A percentile compares a stretch with the other conserved stretches of the same genome.
Conservation (phyloP, 2,888 invertebrate genomes). For the Gymnosoma rotundatum region DNA sequence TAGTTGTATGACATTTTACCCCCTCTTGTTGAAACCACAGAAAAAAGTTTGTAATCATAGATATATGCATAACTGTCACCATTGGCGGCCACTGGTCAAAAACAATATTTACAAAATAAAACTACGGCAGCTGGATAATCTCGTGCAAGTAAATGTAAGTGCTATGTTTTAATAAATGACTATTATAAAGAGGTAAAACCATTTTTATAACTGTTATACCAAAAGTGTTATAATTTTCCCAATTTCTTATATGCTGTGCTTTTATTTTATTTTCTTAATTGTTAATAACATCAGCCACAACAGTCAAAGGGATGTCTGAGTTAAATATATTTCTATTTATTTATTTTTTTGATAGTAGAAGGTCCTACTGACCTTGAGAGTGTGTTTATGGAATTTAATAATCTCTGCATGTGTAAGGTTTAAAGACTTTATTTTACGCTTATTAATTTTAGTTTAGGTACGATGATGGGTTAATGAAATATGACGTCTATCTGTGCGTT, state of each 20-base stretch:
- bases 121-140: too few species aligned
- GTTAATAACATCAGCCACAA: slow-evolving; percentile 9
- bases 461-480: not conserved
- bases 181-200: too few species aligned
- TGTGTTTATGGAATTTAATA: not conserved
- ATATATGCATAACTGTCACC: too few species aligned
- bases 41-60: too few species aligned
- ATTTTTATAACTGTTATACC: not conserved
- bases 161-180: too few species aligned
- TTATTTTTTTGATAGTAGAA: slow-evolving; percentile 2
- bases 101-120: too few species aligned
- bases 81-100: too few species aligned
- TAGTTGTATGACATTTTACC: too few species aligned
- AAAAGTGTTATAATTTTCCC: not conserved
- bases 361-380: slow-evolving; percentile 34
- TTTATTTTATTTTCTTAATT: not conserved
- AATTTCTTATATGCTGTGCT: not conserved
- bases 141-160: too few species aligned
- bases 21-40: too few species aligned
- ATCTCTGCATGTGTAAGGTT: not conserved
- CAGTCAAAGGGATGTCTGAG: slow-evolving; percentile 5
- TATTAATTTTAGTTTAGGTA: not conserved
- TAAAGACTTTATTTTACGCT: not conserved
- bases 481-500: not conserved
- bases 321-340: not conserved